phyloP scores from a whole-genome alignment of 2,888 invertebrate genomes.

The Oscheius sp. region DNA sequence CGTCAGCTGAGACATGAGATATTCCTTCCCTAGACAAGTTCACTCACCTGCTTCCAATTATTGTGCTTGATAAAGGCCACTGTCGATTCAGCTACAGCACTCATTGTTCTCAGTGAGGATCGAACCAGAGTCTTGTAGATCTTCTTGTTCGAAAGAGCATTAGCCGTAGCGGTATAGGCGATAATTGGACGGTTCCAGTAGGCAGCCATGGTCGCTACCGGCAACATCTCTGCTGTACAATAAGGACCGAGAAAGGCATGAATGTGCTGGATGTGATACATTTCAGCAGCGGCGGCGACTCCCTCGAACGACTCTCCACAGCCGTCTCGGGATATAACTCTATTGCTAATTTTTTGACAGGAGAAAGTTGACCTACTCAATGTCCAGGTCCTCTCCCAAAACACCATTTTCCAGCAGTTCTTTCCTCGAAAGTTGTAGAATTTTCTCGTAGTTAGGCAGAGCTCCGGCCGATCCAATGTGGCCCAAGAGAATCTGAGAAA shows the following conservation, averaged over 20 bases:
- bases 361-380: constrained; percentile 57
- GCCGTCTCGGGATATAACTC: constrained; percentile 49
- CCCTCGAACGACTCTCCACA: constrained; percentile 59
- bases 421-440: constrained; percentile 59
- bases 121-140: constrained; percentile 64
- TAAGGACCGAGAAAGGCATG: constrained; percentile 60
- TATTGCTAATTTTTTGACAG: constrained; percentile 32
- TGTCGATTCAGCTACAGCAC: constrained; percentile 47
- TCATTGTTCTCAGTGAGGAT: constrained; percentile 45
- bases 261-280: constrained; percentile 54
- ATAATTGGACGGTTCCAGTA: constrained; percentile 61
- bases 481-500: constrained; percentile 56
- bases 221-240: constrained; percentile 52
- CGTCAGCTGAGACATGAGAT: no score
- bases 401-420: constrained; percentile 59
- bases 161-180: constrained; percentile 54
- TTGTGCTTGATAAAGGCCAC: constrained; percentile 51
- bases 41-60: constrained; percentile 42
- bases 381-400: constrained; percentile 60
- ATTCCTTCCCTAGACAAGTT: no score
- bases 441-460: constrained; percentile 61
- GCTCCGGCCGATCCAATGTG: constrained; percentile 64
- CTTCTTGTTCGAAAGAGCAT: constrained; percentile 64
- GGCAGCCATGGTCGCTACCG: constrained; percentile 60
- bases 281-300: constrained; percentile 56